A percentile compares a stretch with the other conserved stretches of the same genome.
Evolutionary conservation across 2,797 vertebrate genomes (phyloP).

Genomic region (Pogonophryne albipinna): DNA sequence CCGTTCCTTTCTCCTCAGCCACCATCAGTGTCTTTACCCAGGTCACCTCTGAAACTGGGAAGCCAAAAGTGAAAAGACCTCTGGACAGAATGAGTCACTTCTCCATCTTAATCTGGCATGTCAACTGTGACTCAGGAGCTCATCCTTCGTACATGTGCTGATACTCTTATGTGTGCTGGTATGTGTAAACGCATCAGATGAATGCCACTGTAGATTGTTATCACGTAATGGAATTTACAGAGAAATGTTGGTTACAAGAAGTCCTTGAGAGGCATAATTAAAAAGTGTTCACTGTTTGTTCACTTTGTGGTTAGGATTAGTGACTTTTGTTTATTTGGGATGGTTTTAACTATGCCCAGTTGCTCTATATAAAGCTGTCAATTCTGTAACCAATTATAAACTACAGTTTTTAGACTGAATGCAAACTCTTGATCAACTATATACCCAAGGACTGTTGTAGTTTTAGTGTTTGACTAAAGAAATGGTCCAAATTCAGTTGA

Average conservation of each 20-base stretch:
- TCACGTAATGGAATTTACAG: background rate
- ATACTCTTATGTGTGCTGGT: background rate
- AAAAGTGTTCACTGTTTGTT: conserved; percentile 1
- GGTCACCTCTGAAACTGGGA: conserved; percentile 34
- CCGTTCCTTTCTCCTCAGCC: conserved; percentile 1
- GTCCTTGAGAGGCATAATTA: background rate
- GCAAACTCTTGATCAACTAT: background rate
- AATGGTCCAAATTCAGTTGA: background rate
- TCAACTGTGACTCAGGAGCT: conserved; percentile 19
- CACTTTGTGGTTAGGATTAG: conserved; percentile 21
- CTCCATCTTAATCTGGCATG: conserved; percentile 10
- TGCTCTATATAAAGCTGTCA: background rate
- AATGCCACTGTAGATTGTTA: background rate
- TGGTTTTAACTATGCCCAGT: background rate
- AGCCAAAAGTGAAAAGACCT: conserved; percentile 14
- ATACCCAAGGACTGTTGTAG: background rate
- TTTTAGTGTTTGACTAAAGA: background rate
- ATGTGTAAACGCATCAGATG: conserved; percentile 1
- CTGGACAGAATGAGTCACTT: conserved; percentile 43
- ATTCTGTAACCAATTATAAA: background rate
- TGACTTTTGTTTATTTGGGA: background rate
- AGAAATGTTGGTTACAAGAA: conserved; percentile 5
- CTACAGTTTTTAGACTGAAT: background rate
- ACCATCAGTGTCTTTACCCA: conserved; percentile 11
- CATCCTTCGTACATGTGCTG: conserved; percentile 11